Conservation (phyloP, 2,888 invertebrate genomes). For the Drosophila histrio region DNA sequence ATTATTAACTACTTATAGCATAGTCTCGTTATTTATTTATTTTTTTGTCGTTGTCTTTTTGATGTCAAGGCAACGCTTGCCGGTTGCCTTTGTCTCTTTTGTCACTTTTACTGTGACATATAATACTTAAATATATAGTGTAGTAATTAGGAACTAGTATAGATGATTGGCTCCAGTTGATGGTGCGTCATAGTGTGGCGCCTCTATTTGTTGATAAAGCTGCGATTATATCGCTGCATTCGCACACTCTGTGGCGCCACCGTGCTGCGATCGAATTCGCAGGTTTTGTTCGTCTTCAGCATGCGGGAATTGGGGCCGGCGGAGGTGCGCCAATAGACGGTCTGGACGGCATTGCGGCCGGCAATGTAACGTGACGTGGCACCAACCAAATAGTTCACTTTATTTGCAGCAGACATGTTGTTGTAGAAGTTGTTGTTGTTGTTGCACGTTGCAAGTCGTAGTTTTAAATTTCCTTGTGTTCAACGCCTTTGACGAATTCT, state of each 20-base stretch:
- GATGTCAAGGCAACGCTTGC: constrained; percentile 1
- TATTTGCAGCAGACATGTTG: constrained; percentile 73
- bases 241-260: constrained; percentile 85
- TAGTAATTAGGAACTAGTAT: constrained; percentile 15
- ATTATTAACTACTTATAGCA: background rate
- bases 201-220: constrained; percentile 56
- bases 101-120: background rate
- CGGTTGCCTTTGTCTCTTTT: background rate
- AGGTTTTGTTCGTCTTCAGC: constrained; percentile 86
- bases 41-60: background rate
- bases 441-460: constrained; percentile 1
- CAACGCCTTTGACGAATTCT: constrained; percentile 25
- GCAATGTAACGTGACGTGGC: constrained; percentile 90
- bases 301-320: constrained; percentile 85
- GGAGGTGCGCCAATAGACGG: constrained; percentile 89
- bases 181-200: background rate
- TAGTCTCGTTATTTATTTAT: constrained; percentile 7
- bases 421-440: background rate
- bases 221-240: constrained; percentile 74
- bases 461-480: background rate
- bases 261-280: constrained; percentile 86
- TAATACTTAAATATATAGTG: constrained; percentile 9
- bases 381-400: constrained; percentile 87
- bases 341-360: constrained; percentile 90
- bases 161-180: background rate